phyloP scores from a whole-genome alignment of 2,113 vertebrate genomes.

The Peromyscus polionotus region DNA sequence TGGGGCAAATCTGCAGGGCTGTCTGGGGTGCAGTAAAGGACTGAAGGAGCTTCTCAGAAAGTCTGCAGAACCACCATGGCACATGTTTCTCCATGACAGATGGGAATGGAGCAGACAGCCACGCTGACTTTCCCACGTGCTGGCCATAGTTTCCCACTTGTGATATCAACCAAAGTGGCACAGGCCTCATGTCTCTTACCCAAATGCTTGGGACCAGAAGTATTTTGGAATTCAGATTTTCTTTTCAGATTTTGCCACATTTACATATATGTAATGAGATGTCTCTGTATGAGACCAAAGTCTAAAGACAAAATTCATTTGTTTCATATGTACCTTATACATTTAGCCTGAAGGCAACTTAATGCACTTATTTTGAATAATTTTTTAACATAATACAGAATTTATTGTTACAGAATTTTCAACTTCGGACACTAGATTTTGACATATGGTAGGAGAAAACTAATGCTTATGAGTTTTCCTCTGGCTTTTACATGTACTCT shows the following conservation, averaged over 20 bases:
- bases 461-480: neutral
- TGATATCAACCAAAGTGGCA: neutral
- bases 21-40: neutral
- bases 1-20: neutral
- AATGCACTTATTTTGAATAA: neutral
- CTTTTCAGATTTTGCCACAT: neutral
- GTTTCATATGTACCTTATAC: neutral
- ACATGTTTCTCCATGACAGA: neutral
- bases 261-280: neutral
- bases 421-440: neutral
- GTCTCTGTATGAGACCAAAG: neutral
- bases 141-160: neutral
- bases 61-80: neutral
- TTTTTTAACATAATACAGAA: neutral
- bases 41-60: neutral
- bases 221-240: neutral
- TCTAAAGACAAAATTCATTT: neutral
- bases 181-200: neutral
- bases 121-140: neutral
- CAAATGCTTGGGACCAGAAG: neutral
- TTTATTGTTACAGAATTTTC: neutral
- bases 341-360: neutral
- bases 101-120: neutral
- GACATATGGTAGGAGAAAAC: neutral
- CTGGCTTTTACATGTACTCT: neutral